Conservation (phyloP, 2,113 vertebrate genomes). For the Turdus rufiventris region DNA sequence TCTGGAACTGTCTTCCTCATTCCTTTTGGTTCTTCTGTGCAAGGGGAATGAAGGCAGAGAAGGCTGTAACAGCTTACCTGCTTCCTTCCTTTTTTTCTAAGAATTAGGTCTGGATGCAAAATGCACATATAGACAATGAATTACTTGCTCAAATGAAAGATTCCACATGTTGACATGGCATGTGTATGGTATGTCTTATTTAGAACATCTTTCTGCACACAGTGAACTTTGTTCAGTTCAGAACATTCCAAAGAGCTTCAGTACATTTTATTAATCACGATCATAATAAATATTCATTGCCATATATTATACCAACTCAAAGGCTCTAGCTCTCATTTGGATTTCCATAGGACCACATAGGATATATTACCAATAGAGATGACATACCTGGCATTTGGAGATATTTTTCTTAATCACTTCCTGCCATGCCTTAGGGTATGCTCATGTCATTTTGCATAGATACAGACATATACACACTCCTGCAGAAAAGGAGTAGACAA, state of each 20-base stretch:
- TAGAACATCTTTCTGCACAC: not conserved
- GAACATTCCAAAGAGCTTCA: not conserved
- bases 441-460: not conserved
- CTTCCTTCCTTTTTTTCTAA: not conserved
- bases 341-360: not conserved
- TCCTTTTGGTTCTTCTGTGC: not conserved
- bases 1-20: not conserved
- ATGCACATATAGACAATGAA: not conserved
- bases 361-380: not conserved
- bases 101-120: not conserved
- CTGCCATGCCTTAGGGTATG: not conserved
- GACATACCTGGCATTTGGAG: not conserved
- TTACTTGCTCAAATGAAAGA: not conserved
- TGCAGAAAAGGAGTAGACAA: not conserved
- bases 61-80: not conserved
- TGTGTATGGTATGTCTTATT: not conserved
- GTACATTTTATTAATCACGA: not conserved
- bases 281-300: conserved; percentile 3
- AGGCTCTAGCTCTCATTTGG: not conserved
- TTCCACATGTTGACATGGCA: not conserved
- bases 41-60: not conserved
- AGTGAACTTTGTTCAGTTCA: conserved; percentile 1
- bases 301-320: not conserved
- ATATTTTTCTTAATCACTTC: conserved; percentile 8
- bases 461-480: not conserved